These are phyloP conservation scores for Lutjanus campechanus DNA, from an alignment of 2,797 vertebrate genomes.

Conservation along the genomic window DNA sequence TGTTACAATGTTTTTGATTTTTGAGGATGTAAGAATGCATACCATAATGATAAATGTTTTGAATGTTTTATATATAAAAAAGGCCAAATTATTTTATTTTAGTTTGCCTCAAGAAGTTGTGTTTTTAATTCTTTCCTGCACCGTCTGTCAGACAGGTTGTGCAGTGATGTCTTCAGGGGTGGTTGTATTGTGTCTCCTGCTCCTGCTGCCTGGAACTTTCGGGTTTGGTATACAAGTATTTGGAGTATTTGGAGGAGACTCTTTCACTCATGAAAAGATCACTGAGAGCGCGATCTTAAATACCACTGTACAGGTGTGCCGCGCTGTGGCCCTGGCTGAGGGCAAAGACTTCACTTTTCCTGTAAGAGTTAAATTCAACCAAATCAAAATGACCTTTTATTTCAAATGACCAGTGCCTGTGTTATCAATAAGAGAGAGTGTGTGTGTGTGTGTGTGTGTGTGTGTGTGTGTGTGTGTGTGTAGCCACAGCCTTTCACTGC, in stretches of 20 bases:
- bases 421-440: background rate
- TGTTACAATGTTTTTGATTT: background rate
- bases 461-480: background rate
- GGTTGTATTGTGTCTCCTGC: too few species aligned
- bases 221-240: conserved; percentile 19
- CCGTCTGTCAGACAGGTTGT: too few species aligned
- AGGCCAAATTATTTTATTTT: too few species aligned
- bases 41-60: background rate
- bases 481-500: conserved; percentile 16
- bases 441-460: conserved; percentile 8
- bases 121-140: too few species aligned
- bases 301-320: conserved; percentile 53
- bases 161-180: too few species aligned
- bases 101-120: too few species aligned
- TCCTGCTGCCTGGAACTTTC: too few species aligned
- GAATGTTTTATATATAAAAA: too few species aligned
- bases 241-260: background rate
- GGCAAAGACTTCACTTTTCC: conserved; percentile 53
- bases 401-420: background rate
- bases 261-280: conserved; percentile 54
- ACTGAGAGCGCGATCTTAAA: conserved; percentile 54
- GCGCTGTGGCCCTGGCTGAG: conserved; percentile 29
- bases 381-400: background rate
- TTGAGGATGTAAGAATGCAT: background rate
- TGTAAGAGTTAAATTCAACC: conserved; percentile 23